phyloP scores from a whole-genome alignment of 2,888 invertebrate genomes.

The Artemia sp. region DNA sequence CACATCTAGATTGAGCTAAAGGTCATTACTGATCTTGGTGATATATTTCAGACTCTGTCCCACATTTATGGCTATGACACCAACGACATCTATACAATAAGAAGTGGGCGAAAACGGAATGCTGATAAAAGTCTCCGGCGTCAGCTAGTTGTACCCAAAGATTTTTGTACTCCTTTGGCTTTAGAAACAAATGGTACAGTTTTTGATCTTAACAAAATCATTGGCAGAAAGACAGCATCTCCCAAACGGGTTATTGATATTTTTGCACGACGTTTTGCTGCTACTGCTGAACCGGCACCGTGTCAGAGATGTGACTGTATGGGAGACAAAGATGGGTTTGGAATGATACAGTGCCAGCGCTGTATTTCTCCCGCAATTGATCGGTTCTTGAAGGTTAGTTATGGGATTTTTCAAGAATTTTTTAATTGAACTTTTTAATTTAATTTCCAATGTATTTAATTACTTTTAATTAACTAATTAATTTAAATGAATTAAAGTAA shows the following conservation, averaged over 20 bases:
- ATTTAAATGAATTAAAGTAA: slow-evolving; percentile 21
- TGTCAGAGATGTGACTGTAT: slow-evolving; percentile 36
- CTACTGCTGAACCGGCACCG: slow-evolving; percentile 30
- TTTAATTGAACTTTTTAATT: too few species aligned
- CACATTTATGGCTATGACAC: slow-evolving; percentile 30
- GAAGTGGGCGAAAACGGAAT: slow-evolving; percentile 27
- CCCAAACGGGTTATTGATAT: slow-evolving; percentile 31
- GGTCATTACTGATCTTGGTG: too few species aligned
- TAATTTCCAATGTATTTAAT: too few species aligned
- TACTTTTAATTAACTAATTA: too few species aligned
- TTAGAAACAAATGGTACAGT: slow-evolving; percentile 33
- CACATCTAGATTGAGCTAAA: too few species aligned
- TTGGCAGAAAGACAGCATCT: slow-evolving; percentile 27
- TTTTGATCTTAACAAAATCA: slow-evolving; percentile 30
- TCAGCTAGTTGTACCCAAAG: slow-evolving; percentile 31
- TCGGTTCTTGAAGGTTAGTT: slow-evolving; percentile 28
- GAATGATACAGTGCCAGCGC: slow-evolving; percentile 31
- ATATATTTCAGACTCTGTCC: background rate
- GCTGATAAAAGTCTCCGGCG: slow-evolving; percentile 30
- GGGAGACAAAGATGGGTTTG: slow-evolving; percentile 32
- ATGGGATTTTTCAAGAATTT: background rate
- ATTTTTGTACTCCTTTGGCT: slow-evolving; percentile 32
- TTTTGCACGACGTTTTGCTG: slow-evolving; percentile 31
- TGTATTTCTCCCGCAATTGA: slow-evolving; percentile 30
- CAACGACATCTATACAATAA: slow-evolving; percentile 31